Evolutionary conservation across 2,888 invertebrate species (phyloP).

Genomic region (Mechanitis mazaeus): DNA sequence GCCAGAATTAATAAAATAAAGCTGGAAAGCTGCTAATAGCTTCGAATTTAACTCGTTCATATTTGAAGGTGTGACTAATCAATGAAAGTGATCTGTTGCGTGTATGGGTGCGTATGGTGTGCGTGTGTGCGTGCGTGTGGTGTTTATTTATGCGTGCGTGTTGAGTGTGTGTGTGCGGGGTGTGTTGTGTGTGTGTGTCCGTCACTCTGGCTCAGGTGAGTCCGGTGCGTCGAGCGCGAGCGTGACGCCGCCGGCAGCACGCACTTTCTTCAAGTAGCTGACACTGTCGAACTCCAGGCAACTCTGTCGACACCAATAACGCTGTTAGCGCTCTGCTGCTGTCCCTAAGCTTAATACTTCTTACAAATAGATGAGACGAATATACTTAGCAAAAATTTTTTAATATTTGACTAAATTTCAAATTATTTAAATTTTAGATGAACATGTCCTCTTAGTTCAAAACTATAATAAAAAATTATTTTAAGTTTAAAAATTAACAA

Average conservation of each 20-base stretch:
- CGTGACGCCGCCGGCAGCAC: slow-evolving; percentile 59
- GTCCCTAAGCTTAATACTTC: slow-evolving; percentile 1
- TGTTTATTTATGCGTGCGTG: slow-evolving; percentile 23
- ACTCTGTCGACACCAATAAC: slow-evolving; percentile 49
- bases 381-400: too few relatives aligned
- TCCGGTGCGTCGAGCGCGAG: slow-evolving; percentile 66
- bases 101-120: slow-evolving; percentile 9
- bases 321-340: slow-evolving; percentile 36
- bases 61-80: too few relatives aligned
- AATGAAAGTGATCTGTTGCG: neutral
- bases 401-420: too few relatives aligned
- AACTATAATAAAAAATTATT: too few relatives aligned
- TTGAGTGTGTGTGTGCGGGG: slow-evolving; percentile 25
- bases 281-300: slow-evolving; percentile 76
- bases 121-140: slow-evolving; percentile 10
- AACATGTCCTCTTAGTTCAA: too few relatives aligned
- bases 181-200: slow-evolving; percentile 19
- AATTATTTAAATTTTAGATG: too few relatives aligned
- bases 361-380: too few relatives aligned
- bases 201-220: slow-evolving; percentile 72
- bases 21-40: neutral
- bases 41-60: neutral
- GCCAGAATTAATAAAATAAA: neutral
- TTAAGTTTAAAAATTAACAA: too few relatives aligned
- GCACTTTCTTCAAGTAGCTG: slow-evolving; percentile 67